Evolutionary conservation across 23 tunicate species (phyloP).

Genomic region (Styela plicata): DNA sequence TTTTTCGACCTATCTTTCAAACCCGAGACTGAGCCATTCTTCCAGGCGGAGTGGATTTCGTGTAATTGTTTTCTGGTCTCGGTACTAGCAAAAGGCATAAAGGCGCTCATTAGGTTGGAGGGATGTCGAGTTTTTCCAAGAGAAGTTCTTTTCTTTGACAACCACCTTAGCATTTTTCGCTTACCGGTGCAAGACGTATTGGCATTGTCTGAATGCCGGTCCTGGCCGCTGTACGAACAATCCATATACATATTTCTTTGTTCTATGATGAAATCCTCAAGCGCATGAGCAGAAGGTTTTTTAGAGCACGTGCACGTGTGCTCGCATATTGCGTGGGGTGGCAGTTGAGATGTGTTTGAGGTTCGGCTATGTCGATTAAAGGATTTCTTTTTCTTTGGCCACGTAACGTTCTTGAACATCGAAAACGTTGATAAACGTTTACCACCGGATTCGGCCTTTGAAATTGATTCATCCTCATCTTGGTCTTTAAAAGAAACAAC

Average conservation of each 20-base stretch:
- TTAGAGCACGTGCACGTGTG: background rate
- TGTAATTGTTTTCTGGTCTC: background rate
- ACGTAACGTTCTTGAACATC: background rate
- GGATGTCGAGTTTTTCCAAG: background rate
- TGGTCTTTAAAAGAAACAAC: background rate
- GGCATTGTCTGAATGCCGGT: background rate
- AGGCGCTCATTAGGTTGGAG: background rate
- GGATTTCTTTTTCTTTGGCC: slow-evolving; percentile 4
- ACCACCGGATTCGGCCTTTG: background rate
- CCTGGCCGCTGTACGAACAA: background rate
- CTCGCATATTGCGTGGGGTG: background rate
- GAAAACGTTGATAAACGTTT: slow-evolving; percentile 11
- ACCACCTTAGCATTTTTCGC: slow-evolving; percentile 1
- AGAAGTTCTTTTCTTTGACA: background rate
- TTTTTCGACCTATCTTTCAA: background rate
- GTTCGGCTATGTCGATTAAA: background rate
- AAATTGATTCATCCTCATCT: background rate
- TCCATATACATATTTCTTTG: background rate
- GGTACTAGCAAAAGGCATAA: slow-evolving; percentile 2
- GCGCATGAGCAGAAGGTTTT: background rate
- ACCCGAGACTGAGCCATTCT: background rate
- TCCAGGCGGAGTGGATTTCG: background rate
- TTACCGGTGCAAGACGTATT: background rate
- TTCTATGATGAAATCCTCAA: background rate
- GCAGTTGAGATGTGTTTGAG: background rate